Base-by-base conservation (phyloP, 2,797 vertebrate genomes). In the Serranus cabrilla region DNA sequence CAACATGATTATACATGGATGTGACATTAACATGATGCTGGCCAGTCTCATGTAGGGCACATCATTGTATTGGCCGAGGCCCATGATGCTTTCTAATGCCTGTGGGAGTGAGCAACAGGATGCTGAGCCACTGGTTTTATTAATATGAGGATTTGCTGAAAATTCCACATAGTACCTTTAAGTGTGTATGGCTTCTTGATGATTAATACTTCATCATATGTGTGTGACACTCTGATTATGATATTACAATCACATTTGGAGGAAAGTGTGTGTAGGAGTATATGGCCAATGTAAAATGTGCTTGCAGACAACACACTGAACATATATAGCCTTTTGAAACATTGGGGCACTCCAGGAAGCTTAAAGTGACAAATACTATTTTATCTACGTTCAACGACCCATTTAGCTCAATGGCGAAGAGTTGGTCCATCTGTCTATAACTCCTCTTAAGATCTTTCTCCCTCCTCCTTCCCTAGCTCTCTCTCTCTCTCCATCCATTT, bases 381-480 rank as follows among this genome's bases (percentile, higher is more conserved):
- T 84, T 63, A 61, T 61, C 55, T 65, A 25, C 71, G 70, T 80
- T 81, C 76, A 71, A 74, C 49, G 42, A 74, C 47, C 46, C 78
- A 81, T 87, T 87, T 64, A 79, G 66, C 60, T 83, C 70, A 67
- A 34, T 83, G 65, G 74, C 67, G 82, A 54, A 54, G 79, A 80
- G 46, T 82, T 62, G 67, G 70, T 83, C 85, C 80, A 80, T 88
- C 76, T 85, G 81, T 89, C 84, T 77, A 65, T 74, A 83, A 84
- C 79, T 87, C 71, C 67, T 78, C 46, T 59, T 76, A 69, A 86
- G 64, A 62, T 63, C 60, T 52, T 60, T 78, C 62, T 83, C 64
- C 47, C 16, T 43, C 69, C 58, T 61, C 25, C 50, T 51, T 79
- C 71, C 73, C 20, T 27, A 27, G 42, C 59, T 81, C 66, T 65